Percentiles rank a stretch among this genome's conserved stretches.
phyloP scores from a whole-genome alignment of 1,140 invertebrate genomes.

The Heliconius himera region DNA sequence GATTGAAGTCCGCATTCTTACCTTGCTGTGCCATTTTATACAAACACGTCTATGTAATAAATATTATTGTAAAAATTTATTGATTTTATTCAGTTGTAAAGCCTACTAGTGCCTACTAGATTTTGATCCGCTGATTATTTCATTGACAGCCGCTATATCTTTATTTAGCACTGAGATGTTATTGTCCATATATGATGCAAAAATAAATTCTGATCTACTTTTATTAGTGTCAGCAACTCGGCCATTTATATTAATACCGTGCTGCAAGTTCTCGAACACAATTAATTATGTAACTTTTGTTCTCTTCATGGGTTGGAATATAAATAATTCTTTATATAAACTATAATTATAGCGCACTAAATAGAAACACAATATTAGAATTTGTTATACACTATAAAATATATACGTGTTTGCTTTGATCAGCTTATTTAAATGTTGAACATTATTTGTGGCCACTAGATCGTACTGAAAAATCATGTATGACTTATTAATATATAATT shows the following conservation, averaged over 20 bases:
- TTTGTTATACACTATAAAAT: background rate
- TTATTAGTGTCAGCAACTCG: constrained; percentile 1
- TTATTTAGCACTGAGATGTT: background rate
- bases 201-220: constrained; percentile 4
- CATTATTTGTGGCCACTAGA: background rate
- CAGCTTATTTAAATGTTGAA: background rate
- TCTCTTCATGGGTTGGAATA: background rate
- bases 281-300: constrained; percentile 5
- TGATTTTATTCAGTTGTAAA: background rate
- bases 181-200: constrained; percentile 2
- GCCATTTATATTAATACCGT: constrained; percentile 5
- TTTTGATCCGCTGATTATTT: background rate
- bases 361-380: background rate
- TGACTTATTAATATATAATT: background rate
- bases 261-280: constrained; percentile 8
- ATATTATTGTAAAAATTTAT: background rate
- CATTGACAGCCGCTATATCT: background rate
- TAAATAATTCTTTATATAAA: background rate
- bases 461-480: background rate
- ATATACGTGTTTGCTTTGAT: background rate
- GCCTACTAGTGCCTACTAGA: background rate
- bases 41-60: background rate
- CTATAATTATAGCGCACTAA: background rate
- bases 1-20: constrained; percentile 35
- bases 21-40: background rate